Evolutionary conservation across 2,797 vertebrate genomes (phyloP), one percentile per base, ranked within the genome.

Genomic region (Gymnothorax javanicus): DNA sequence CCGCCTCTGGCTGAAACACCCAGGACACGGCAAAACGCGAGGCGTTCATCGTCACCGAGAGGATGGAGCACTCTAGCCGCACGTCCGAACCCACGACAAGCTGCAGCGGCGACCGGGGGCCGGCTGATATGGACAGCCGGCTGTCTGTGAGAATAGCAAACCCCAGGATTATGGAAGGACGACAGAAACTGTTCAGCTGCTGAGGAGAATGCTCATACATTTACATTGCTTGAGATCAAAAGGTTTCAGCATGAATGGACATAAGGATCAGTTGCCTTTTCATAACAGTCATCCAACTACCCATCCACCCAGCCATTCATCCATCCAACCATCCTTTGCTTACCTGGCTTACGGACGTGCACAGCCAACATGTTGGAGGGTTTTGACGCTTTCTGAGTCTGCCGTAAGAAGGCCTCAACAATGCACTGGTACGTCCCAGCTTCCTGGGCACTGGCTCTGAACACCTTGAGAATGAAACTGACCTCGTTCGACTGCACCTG

Each of bases 21-120:
- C 98, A 99, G 85, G 90, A 94, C 69, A 98, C 64, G 0, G 93
- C 91, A 0, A 97, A 92, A 4, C 87, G 94, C 56, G 96, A 94
- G 59, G 92, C 90, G 0, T 89, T 85, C 7, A 85, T 87, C 13
- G 93, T 89, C 54, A 0, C 50, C 20, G 17, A 89, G 12, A 1
- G 0, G 71, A 97, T 88, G 6, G 84, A 89, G 89, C 97, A 99
- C 57, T 93, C 93, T 0, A 98, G 88, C 23, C 93, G 79, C 4
- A 93, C 4, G 15, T 96, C 94, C 23, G 92, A 89, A 89, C 89
- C 89, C 0, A 92, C 64, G 0, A 64, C 27, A 71, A 75, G 25
- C 54, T 92, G 93, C 90, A 95, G 3, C 3, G 0, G 9, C 79
- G 71, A 87, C 43, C 54, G 85, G 62, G 62, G 85, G 71, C 83